Evolutionary conservation across 2,888 invertebrate genomes (phyloP).

Genomic region (Capitulum mitella): DNA sequence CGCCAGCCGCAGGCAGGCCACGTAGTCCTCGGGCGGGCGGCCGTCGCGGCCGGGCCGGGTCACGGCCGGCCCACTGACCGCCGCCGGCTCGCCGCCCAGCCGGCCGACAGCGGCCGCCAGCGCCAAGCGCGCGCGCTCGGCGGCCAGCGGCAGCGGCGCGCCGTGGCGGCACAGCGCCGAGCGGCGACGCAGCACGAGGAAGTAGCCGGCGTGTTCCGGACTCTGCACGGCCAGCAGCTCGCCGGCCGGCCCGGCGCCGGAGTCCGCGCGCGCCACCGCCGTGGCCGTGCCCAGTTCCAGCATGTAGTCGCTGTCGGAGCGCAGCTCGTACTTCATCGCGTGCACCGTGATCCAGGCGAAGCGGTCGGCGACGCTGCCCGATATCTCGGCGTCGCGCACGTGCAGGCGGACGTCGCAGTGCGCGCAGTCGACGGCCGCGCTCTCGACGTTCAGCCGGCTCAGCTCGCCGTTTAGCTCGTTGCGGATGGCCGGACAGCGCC

Average conservation of each 20-base stretch:
- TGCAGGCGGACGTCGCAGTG: neutral
- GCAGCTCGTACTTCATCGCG: neutral
- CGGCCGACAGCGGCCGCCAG: neutral
- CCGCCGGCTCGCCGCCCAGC: neutral
- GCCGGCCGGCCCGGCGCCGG: neutral
- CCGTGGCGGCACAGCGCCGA: neutral
- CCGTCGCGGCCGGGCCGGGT: neutral
- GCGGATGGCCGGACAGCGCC: neutral
- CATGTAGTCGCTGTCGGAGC: neutral
- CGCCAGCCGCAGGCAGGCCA: neutral
- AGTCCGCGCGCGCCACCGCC: neutral
- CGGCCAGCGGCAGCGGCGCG: neutral
- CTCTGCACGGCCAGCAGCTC: neutral
- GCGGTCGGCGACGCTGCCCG: neutral
- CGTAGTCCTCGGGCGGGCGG: neutral
- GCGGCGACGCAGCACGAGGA: neutral
- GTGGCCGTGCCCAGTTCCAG: neutral
- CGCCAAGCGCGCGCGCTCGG: neutral
- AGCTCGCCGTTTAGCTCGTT: neutral
- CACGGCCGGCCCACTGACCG: neutral
- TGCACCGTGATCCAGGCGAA: neutral
- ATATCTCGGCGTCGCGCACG: neutral
- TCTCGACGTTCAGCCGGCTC: neutral
- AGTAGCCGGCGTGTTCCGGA: neutral
- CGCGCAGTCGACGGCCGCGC: neutral